phyloP scores from a whole-genome alignment of 2,888 invertebrate genomes.

The Amblyjoppa fuscipennis region DNA sequence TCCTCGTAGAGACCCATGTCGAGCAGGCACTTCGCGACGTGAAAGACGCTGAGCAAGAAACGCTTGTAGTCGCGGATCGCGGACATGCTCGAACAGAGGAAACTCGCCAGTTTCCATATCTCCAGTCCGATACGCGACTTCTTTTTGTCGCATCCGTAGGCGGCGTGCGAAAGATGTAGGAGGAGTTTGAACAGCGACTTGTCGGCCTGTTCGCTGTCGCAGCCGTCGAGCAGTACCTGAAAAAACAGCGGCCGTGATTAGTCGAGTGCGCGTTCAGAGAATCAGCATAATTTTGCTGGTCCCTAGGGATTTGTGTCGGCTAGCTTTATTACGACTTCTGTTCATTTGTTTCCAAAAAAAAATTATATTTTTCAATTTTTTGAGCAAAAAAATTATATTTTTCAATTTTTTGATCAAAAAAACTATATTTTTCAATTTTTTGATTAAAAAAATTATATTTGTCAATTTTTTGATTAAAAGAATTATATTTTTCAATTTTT shows the following conservation, averaged over 20 bases:
- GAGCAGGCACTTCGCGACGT: slow-evolving; percentile 76
- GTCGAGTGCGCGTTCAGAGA: neutral
- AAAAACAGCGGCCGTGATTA: slow-evolving; percentile 42
- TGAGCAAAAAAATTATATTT: no score
- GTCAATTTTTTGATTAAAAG: no score
- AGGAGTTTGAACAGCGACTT: slow-evolving; percentile 76
- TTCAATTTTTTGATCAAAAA: no score
- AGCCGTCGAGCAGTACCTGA: slow-evolving; percentile 60
- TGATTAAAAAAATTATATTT: no score
- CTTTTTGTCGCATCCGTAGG: slow-evolving; percentile 71
- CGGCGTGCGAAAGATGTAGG: slow-evolving; percentile 74
- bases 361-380: no score
- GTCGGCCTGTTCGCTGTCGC: slow-evolving; percentile 55
- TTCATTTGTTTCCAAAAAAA: no score
- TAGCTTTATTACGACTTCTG: no score
- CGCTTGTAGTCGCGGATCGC: slow-evolving; percentile 72
- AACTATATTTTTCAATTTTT: no score
- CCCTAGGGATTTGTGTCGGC: no score
- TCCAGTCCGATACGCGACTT: slow-evolving; percentile 66
- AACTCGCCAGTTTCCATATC: slow-evolving; percentile 71
- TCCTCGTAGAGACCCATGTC: slow-evolving; percentile 72
- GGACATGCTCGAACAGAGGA: slow-evolving; percentile 71
- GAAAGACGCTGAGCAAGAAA: slow-evolving; percentile 77
- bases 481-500: no score
- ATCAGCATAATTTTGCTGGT: no score